Conservation (phyloP, 2,888 invertebrate genomes). For the Ramazzottius varieornatus region DNA sequence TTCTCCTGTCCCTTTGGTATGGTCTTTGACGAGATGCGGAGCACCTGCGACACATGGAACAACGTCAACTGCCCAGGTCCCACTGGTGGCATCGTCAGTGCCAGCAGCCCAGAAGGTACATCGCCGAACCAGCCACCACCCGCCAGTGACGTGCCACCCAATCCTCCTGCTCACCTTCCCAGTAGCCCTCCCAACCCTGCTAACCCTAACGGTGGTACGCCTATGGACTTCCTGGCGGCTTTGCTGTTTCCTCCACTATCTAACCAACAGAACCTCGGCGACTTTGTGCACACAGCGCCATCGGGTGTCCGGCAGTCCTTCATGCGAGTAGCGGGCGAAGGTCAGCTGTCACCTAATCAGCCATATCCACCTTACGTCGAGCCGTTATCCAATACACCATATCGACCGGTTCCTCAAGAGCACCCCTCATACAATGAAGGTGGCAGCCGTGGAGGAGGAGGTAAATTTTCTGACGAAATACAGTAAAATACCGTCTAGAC, state of each 20-base stretch:
- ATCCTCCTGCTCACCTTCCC: background rate
- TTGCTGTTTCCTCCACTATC: background rate
- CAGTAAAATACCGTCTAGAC: too few relatives aligned
- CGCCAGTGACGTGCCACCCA: background rate
- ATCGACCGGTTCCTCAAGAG: background rate
- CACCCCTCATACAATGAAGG: too few relatives aligned
- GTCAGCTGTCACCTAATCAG: background rate
- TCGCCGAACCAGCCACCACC: background rate
- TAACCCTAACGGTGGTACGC: background rate
- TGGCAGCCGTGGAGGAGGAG: too few relatives aligned
- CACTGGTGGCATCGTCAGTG: background rate
- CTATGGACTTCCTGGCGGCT: slow-evolving; percentile 1
- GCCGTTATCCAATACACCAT: background rate
- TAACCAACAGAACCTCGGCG: background rate
- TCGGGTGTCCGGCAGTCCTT: slow-evolving; percentile 1
- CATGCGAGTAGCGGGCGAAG: background rate
- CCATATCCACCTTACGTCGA: background rate
- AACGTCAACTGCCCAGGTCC: background rate
- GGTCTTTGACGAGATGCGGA: background rate
- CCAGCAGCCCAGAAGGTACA: background rate
- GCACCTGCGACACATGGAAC: background rate
- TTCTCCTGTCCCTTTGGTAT: background rate
- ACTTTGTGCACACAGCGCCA: background rate
- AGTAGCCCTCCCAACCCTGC: background rate
- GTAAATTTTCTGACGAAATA: too few relatives aligned